A percentile compares a stretch with the other conserved stretches of the same genome.
phyloP scores from a whole-genome alignment of 2,888 invertebrate genomes.

The Thera britannica region DNA sequence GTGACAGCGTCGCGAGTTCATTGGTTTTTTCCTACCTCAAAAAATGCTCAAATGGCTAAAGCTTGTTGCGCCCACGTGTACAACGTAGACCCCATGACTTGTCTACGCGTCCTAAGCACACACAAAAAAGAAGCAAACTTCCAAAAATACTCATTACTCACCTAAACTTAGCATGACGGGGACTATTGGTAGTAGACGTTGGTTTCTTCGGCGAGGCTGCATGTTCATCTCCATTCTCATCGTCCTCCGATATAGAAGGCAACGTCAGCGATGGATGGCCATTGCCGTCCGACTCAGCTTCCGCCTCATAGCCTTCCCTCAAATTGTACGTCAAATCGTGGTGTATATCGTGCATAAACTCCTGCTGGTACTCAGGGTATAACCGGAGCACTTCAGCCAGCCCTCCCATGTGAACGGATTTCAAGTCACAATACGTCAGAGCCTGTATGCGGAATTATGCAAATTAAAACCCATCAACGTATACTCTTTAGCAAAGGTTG shows the following conservation, averaged over 20 bases:
- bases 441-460: slow-evolving; percentile 82
- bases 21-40: too few species aligned
- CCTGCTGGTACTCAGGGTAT: slow-evolving; percentile 97
- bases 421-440: slow-evolving; percentile 97
- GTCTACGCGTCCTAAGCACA: too few species aligned
- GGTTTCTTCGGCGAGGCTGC: slow-evolving; percentile 87
- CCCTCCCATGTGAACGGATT: slow-evolving; percentile 96
- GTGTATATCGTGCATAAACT: slow-evolving; percentile 96
- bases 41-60: too few species aligned
- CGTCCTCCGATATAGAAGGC: slow-evolving; percentile 98
- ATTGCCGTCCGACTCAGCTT: slow-evolving; percentile 90
- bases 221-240: slow-evolving; percentile 93
- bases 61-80: too few species aligned
- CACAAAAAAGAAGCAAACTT: too few species aligned
- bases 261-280: slow-evolving; percentile 92
- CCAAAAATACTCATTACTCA: slow-evolving; percentile 35
- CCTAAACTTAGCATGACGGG: slow-evolving; percentile 87
- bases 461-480: slow-evolving; percentile 30
- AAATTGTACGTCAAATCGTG: slow-evolving; percentile 98
- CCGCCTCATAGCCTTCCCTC: slow-evolving; percentile 96
- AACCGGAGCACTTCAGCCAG: slow-evolving; percentile 94
- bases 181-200: slow-evolving; percentile 86
- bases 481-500: slow-evolving; percentile 17
- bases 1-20: too few species aligned
- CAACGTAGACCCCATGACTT: too few species aligned